These are phyloP conservation scores for Eristalis arbustorum DNA, from an alignment of 2,888 invertebrate species.

Conservation along the genomic window DNA sequence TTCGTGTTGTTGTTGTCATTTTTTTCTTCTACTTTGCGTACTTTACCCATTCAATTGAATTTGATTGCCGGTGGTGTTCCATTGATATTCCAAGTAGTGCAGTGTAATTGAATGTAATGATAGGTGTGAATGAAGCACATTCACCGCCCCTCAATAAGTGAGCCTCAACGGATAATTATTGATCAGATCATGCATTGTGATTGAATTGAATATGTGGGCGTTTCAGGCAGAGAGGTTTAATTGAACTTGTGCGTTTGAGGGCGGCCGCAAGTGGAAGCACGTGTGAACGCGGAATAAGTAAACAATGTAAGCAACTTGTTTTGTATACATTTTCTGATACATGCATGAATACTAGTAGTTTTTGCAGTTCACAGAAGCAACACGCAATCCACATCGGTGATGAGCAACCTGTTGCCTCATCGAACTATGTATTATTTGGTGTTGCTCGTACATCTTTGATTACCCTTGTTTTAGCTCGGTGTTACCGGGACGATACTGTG, in stretches of 20 bases:
- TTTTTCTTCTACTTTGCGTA: neutral
- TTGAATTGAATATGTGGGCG: neutral
- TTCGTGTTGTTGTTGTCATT: neutral
- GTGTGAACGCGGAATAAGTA: neutral
- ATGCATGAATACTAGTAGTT: too few relatives aligned
- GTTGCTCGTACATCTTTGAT: too few relatives aligned
- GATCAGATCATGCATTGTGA: neutral
- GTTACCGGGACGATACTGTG: too few relatives aligned
- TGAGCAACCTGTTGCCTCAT: too few relatives aligned
- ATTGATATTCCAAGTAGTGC: neutral
- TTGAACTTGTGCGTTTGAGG: neutral
- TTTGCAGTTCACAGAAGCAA: too few relatives aligned
- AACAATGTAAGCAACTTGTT: neutral
- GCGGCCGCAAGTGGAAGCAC: neutral
- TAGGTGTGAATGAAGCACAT: neutral
- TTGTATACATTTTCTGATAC: neutral
- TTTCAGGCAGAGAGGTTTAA: neutral
- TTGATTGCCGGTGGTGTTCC: neutral
- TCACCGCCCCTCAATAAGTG: neutral
- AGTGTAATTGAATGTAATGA: neutral
- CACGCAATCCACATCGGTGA: too few relatives aligned
- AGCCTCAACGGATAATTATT: neutral
- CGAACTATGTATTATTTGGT: too few relatives aligned
- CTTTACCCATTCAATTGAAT: neutral
- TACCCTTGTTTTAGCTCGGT: too few relatives aligned